Evolutionary conservation across 2,888 invertebrate genomes (phyloP).

Genomic region (Mechanitis mazaeus): DNA sequence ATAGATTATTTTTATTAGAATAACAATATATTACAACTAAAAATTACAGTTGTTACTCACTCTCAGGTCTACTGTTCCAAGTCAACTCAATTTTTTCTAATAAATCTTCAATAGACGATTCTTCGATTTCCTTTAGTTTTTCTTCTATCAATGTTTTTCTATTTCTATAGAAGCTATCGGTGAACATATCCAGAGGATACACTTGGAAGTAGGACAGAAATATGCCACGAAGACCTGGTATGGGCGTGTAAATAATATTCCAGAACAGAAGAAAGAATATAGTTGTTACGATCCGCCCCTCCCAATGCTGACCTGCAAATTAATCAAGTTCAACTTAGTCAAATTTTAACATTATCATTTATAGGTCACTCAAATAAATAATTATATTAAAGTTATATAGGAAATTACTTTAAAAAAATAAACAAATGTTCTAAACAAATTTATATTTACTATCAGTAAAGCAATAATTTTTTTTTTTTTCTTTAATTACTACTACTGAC

Average conservation of each 20-base stretch:
- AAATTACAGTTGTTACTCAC: constrained; percentile 40
- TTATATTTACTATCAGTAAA: no score
- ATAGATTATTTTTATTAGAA: no score
- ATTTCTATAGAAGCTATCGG: constrained; percentile 80
- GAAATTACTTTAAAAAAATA: no score
- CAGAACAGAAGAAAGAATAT: constrained; percentile 84
- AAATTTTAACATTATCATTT: no score
- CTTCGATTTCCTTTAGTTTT: constrained; percentile 57
- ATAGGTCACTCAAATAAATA: no score
- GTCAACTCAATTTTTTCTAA: constrained; percentile 55
- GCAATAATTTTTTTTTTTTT: no score
- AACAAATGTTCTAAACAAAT: no score
- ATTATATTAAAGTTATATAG: no score
- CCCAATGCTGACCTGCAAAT: constrained; percentile 81
- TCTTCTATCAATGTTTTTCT: constrained; percentile 77
- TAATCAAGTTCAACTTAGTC: neutral
- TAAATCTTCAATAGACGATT: constrained; percentile 51
- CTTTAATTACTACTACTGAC: no score
- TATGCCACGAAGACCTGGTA: constrained; percentile 66
- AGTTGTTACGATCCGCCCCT: constrained; percentile 79
- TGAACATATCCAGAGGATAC: constrained; percentile 84
- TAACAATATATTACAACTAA: neutral
- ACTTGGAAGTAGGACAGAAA: constrained; percentile 81
- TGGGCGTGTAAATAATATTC: constrained; percentile 82
- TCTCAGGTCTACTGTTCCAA: constrained; percentile 66